A percentile compares a stretch with the other conserved stretches of the same genome.
These are phyloP conservation scores for Ethmia dodecea DNA, from an alignment of 2,888 invertebrate genomes.

Conservation along the genomic window DNA sequence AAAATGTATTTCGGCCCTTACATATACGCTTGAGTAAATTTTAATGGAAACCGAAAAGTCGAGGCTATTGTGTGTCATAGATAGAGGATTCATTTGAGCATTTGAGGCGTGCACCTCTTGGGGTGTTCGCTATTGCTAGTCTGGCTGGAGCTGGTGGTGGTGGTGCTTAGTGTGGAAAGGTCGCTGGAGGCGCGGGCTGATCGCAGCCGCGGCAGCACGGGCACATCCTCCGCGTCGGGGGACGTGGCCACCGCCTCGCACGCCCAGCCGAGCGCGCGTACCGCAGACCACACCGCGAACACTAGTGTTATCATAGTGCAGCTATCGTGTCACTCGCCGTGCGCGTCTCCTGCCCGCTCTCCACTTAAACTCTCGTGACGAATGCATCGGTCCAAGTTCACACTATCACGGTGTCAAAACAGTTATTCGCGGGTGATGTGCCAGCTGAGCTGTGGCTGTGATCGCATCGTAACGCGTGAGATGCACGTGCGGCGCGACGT, in stretches of 20 bases:
- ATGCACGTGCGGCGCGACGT: constrained; percentile 38
- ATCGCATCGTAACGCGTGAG: constrained; percentile 30
- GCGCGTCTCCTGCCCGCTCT: constrained; percentile 46
- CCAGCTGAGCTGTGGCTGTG: constrained; percentile 16
- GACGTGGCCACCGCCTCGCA: constrained; percentile 43
- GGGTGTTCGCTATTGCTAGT: constrained; percentile 61
- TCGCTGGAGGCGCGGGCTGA: constrained; percentile 71
- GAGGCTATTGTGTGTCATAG: constrained; percentile 8
- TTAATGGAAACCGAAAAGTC: too few species aligned
- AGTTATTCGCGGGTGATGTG: constrained; percentile 28
- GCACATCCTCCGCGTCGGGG: constrained; percentile 59
- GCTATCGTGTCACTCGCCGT: constrained; percentile 51
- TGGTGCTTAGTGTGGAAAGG: constrained; percentile 68
- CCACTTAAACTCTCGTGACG: constrained; percentile 38
- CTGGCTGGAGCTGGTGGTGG: constrained; percentile 70
- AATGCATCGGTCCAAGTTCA: constrained; percentile 51
- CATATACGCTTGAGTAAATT: too few species aligned
- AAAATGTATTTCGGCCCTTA: too few species aligned
- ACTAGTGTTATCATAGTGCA: constrained; percentile 78
- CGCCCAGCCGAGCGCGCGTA: constrained; percentile 76
- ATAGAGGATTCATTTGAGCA: constrained; percentile 1
- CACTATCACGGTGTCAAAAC: constrained; percentile 27
- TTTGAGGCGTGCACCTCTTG: constrained; percentile 56
- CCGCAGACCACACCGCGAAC: constrained; percentile 80
- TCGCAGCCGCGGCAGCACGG: constrained; percentile 62